Conservation (phyloP, 2,797 vertebrate species). For the Trichosurus vulpecula region DNA sequence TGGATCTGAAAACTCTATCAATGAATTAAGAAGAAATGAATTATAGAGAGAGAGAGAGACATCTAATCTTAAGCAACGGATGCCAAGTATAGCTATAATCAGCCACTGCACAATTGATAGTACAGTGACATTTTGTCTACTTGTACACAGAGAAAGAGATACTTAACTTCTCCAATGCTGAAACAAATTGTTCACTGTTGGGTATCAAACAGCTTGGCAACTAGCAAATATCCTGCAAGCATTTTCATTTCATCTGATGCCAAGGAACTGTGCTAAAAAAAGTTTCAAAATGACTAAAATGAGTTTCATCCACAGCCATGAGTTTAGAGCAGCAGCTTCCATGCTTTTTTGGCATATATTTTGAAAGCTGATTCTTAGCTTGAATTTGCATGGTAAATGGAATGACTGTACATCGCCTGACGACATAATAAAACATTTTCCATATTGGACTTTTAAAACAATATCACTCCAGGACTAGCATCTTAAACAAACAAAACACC, state of each 20-base stretch:
- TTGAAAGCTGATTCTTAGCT: conserved; percentile 44
- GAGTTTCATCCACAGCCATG: conserved; percentile 12
- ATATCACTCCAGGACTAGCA: not conserved
- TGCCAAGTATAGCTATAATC: not conserved
- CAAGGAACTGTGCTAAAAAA: conserved; percentile 26
- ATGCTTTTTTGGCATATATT: not conserved
- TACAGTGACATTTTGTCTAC: not conserved
- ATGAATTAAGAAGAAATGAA: conserved; percentile 5
- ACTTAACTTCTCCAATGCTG: not conserved
- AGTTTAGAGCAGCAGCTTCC: not conserved
- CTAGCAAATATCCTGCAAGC: conserved; percentile 13
- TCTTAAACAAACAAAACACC: conserved; percentile 11
- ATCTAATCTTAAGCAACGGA: not conserved
- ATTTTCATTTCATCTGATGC: conserved; percentile 29
- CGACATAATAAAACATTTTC: conserved; percentile 9
- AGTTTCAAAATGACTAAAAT: conserved; percentile 9
- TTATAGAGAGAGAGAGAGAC: not conserved
- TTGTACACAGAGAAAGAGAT: conserved; percentile 43
- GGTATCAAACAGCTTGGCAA: conserved; percentile 21
- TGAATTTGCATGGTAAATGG: conserved; percentile 18
- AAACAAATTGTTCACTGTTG: conserved; percentile 46
- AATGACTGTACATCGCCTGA: conserved; percentile 19
- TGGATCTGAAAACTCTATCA: not conserved
- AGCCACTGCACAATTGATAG: not conserved
- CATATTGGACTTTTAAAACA: conserved; percentile 28